Evolutionary conservation across 2,888 invertebrate species (phyloP).

Genomic region (Scaptomyza flava): DNA sequence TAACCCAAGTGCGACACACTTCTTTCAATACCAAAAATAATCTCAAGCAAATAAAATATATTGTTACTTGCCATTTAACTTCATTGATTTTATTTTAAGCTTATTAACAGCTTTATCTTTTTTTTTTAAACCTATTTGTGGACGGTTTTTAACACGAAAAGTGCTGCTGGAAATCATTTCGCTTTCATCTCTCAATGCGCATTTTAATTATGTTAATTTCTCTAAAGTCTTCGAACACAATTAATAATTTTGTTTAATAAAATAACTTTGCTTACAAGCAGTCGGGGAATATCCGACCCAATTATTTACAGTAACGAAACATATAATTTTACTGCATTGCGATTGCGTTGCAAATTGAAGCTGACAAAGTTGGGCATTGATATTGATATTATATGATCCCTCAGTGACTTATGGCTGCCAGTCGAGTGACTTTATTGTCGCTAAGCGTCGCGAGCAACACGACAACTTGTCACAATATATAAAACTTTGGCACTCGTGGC

Average conservation of each 20-base stretch:
- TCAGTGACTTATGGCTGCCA: constrained; percentile 20
- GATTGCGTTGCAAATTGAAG: constrained; percentile 29
- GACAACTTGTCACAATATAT: constrained; percentile 60
- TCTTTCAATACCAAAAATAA: background rate
- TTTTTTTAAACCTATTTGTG: no score
- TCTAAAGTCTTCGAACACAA: background rate
- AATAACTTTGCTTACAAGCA: background rate
- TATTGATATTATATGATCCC: constrained; percentile 55
- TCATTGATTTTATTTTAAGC: no score
- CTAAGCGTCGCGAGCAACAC: constrained; percentile 48
- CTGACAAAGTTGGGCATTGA: constrained; percentile 36
- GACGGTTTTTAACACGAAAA: no score
- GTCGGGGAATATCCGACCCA: background rate
- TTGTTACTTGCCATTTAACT: no score
- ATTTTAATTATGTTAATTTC: background rate
- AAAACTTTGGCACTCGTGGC: constrained; percentile 35
- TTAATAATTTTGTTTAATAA: background rate
- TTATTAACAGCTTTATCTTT: no score
- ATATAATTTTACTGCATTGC: constrained; percentile 1
- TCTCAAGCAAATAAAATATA: no score
- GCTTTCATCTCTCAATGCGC: background rate
- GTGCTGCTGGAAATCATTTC: no score
- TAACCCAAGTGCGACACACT: background rate
- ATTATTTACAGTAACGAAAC: constrained; percentile 18
- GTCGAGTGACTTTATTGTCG: constrained; percentile 44